phyloP scores from a whole-genome alignment of 2,888 invertebrate genomes.

The Cordilura impudica region DNA sequence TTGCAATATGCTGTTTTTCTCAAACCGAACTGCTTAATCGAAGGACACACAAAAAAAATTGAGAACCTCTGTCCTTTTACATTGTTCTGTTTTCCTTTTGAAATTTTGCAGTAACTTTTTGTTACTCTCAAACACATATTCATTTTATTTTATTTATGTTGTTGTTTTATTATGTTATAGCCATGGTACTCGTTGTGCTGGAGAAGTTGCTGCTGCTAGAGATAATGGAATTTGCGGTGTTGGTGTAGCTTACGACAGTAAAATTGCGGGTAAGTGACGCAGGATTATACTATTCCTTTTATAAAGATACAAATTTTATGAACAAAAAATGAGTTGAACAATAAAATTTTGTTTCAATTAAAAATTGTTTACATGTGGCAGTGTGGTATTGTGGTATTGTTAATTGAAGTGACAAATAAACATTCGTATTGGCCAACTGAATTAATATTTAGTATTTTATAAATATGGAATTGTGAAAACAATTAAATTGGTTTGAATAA shows the following conservation, averaged over 20 bases:
- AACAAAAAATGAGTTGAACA: background rate
- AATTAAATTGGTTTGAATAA: too few species aligned
- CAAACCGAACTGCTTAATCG: too few species aligned
- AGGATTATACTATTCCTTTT: background rate
- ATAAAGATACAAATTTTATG: background rate
- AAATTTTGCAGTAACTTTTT: background rate
- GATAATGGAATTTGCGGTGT: constrained; percentile 99
- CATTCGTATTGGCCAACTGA: background rate
- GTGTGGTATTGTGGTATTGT: background rate
- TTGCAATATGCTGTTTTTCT: too few species aligned
- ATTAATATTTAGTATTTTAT: too few species aligned
- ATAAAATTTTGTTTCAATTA: background rate
- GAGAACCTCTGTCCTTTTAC: background rate
- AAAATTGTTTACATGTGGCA: background rate
- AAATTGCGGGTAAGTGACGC: constrained; percentile 90
- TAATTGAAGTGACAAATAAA: background rate
- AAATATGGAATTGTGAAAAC: too few species aligned
- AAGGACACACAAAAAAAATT: too few species aligned
- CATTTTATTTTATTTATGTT: background rate
- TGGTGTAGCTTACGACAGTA: constrained; percentile 98
- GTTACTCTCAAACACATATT: background rate
- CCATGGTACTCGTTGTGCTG: constrained; percentile 98
- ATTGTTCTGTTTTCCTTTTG: background rate
- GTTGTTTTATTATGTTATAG: constrained; percentile 78
- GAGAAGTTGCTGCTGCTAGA: constrained; percentile 98